These are phyloP conservation scores for Spilosoma lubricipeda DNA, from an alignment of 2,888 invertebrate species.

Conservation along the genomic window DNA sequence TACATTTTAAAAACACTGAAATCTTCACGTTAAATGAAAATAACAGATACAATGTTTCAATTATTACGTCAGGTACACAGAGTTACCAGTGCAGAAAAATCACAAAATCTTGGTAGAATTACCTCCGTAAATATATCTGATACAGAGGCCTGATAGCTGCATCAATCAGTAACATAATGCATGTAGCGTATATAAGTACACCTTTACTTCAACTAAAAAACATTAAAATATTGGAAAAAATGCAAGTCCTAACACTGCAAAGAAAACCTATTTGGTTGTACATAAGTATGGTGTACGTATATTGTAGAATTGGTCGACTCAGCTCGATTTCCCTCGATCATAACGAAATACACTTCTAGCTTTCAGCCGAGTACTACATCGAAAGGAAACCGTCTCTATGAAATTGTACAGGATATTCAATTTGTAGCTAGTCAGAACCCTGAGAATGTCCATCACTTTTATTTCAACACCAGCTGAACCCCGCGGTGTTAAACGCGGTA, in stretches of 20 bases:
- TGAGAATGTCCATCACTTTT: not conserved
- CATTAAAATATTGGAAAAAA: not conserved
- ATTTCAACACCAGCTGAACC: too few species aligned
- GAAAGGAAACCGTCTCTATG: not conserved
- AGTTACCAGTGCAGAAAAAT: not conserved
- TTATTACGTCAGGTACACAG: not conserved
- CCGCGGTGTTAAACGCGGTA: too few species aligned
- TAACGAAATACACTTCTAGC: not conserved
- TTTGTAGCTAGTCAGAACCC: not conserved
- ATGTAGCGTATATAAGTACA: not conserved
- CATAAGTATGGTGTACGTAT: too few species aligned
- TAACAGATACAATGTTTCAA: not conserved
- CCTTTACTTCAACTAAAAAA: conserved; percentile 1
- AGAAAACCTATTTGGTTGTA: not conserved
- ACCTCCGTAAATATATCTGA: not conserved
- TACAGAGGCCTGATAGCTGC: not conserved
- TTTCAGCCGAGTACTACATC: not conserved
- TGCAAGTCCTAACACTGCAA: not conserved
- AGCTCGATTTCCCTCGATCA: too few species aligned
- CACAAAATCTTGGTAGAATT: not conserved
- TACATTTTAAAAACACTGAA: not conserved
- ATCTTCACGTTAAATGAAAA: not conserved
- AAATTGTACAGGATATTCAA: not conserved
- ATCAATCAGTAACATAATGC: not conserved
- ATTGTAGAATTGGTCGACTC: too few species aligned